These are phyloP conservation scores for Cerastis rubricosa DNA, from an alignment of 2,888 invertebrate species.

Conservation along the genomic window DNA sequence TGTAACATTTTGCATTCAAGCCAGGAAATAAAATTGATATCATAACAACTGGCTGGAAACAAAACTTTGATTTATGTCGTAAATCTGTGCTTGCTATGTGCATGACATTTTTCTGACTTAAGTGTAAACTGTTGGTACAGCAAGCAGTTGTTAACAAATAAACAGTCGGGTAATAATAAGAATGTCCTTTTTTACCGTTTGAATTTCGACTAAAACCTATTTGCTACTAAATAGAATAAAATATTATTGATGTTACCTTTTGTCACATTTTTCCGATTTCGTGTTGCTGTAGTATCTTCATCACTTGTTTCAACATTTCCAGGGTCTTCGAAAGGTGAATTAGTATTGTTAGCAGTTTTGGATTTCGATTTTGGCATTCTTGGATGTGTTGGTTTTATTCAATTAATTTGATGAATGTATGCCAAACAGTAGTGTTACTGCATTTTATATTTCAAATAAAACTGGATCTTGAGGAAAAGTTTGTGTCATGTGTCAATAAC, in stretches of 20 bases:
- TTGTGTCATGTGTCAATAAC: constrained; percentile 14
- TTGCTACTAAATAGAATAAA: neutral
- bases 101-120: neutral
- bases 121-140: neutral
- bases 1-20: neutral
- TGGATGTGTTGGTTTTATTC: constrained; percentile 2
- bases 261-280: neutral
- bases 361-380: constrained; percentile 13
- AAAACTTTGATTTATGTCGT: neutral
- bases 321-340: constrained; percentile 3
- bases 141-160: neutral
- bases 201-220: constrained; percentile 11
- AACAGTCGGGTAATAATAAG: neutral
- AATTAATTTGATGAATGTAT: neutral
- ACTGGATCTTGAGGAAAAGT: neutral
- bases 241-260: constrained; percentile 8
- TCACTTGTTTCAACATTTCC: neutral
- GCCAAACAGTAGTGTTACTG: neutral
- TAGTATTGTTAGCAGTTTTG: neutral
- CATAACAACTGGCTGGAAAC: neutral
- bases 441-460: neutral
- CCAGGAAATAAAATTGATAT: neutral
- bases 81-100: neutral
- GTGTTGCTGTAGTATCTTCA: constrained; percentile 4
- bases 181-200: neutral